Base-by-base conservation (phyloP, 2,797 vertebrate species). In the Hippocampus kuda region DNA sequence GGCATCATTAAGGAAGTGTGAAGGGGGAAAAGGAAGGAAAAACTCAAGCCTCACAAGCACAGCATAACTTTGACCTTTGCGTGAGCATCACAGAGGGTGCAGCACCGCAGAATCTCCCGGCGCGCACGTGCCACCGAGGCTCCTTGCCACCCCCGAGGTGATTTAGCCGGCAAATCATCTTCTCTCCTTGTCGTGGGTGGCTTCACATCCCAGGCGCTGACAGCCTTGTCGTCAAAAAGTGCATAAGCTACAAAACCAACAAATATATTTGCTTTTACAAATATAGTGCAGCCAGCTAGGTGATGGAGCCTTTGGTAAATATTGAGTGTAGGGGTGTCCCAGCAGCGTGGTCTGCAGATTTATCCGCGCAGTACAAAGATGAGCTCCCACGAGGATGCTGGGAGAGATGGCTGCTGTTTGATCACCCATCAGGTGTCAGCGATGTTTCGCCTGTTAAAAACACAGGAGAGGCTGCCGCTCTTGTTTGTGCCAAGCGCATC, bases 361-460 rank as follows among this genome's bases (percentile, higher is more conserved):
- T 83, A 83, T 89, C 79, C 83, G 83, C 65, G 75, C 83, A 86
- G 86, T 88, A 88, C 84, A 90, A 87, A 90, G 88, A 88, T 87
- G 89, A 89, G 81, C 83, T 85, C 88, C 80, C 80, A 67, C 70
- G 85, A 88, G 89, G 87, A 88, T 89, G 77, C 83, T 66, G 79
- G 76, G 76, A 86, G 82, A 88, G 83, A 86, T 86, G 87, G 86
- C 80, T 83, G 59, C 80, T 77, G 88, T 91, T 91, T 92, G 91
- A 91, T 92, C 92, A 92, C 81, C 88, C 88, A 90, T 92, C 90
- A 91, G 86, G 88, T 92, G 91, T 92, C 91, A 92, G 83, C 85
- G 62, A 84, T 85, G 84, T 89, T 90, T 88, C 86, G 76, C 86
- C 86, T 86, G 87, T 83, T 88, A 85, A 84, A 88, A 89, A 89